Conservation (phyloP, 2,113 vertebrate genomes). For the Sinocyclocheilus maitianheensis region DNA sequence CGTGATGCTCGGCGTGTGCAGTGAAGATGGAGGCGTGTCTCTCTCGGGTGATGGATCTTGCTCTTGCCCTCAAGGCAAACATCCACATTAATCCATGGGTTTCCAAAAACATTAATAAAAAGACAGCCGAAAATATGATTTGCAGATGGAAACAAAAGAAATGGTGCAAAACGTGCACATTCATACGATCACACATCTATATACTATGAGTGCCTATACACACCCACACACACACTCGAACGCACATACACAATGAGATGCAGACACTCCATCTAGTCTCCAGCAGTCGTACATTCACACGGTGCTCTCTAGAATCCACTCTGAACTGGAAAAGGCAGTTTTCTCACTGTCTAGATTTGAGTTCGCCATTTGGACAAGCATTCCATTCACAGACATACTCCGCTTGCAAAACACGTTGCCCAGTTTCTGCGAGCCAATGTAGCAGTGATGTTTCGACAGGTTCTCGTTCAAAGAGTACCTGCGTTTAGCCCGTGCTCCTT, state of each 20-base stretch:
- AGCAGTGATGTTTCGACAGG: conserved; percentile 70
- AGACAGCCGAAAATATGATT: conserved; percentile 33
- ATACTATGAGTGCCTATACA: conserved; percentile 41
- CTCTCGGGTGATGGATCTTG: conserved; percentile 4
- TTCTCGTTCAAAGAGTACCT: conserved; percentile 87
- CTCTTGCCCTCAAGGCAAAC: conserved; percentile 65
- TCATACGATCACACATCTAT: conserved; percentile 2
- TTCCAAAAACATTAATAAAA: conserved; percentile 51
- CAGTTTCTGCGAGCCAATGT: conserved; percentile 68
- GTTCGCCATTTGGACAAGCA: conserved; percentile 77
- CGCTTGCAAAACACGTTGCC: conserved; percentile 78
- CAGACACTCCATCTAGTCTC: conserved; percentile 32
- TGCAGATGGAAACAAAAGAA: conserved; percentile 53
- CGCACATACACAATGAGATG: conserved; percentile 47
- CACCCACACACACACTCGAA: conserved; percentile 54
- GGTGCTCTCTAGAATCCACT: conserved; percentile 94
- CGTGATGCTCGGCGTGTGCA: conserved; percentile 46
- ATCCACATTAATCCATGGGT: conserved; percentile 59
- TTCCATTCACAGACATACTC: conserved; percentile 90
- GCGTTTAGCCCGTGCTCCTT: conserved; percentile 79
- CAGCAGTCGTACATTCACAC: conserved; percentile 75
- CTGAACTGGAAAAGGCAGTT: conserved; percentile 81
- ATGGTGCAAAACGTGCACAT: conserved; percentile 52
- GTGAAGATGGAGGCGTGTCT: conserved; percentile 40
- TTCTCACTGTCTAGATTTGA: conserved; percentile 73